Percentiles rank a stretch among this genome's conserved stretches.
These are phyloP conservation scores for Rostratula benghalensis DNA, from an alignment of 2,113 vertebrate genomes.

Conservation along the genomic window DNA sequence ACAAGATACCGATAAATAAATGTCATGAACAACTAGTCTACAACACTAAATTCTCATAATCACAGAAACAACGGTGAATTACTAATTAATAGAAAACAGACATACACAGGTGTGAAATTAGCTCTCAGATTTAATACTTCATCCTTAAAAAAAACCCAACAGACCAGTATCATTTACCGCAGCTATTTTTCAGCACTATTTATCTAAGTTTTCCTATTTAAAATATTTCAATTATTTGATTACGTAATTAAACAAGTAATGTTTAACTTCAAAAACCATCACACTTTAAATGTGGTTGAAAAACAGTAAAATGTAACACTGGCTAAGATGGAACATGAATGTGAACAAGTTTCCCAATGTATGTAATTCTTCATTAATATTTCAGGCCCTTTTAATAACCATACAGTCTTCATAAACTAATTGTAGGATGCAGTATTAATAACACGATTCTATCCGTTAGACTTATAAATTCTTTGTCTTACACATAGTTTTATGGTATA, in stretches of 20 bases:
- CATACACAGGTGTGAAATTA: neutral
- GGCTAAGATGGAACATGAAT: neutral
- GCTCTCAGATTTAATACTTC: neutral
- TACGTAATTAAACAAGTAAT: neutral
- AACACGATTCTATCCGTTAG: neutral
- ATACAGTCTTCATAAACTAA: neutral
- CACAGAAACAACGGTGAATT: neutral
- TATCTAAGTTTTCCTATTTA: neutral
- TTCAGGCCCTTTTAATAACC: neutral
- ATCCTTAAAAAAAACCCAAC: neutral
- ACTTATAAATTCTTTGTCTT: neutral
- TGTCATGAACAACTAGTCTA: neutral
- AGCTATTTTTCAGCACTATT: neutral
- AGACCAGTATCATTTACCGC: neutral
- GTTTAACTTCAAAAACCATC: neutral
- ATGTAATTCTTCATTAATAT: neutral
- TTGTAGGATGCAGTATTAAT: neutral
- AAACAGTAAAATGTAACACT: neutral
- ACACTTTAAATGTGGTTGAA: neutral
- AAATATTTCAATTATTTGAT: neutral
- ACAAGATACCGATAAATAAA: neutral
- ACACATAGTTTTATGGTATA: neutral
- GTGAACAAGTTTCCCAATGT: neutral
- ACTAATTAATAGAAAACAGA: neutral
- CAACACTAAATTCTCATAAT: neutral